Conservation (phyloP, 1,140 invertebrate genomes). For the Pogonus chalceus region DNA sequence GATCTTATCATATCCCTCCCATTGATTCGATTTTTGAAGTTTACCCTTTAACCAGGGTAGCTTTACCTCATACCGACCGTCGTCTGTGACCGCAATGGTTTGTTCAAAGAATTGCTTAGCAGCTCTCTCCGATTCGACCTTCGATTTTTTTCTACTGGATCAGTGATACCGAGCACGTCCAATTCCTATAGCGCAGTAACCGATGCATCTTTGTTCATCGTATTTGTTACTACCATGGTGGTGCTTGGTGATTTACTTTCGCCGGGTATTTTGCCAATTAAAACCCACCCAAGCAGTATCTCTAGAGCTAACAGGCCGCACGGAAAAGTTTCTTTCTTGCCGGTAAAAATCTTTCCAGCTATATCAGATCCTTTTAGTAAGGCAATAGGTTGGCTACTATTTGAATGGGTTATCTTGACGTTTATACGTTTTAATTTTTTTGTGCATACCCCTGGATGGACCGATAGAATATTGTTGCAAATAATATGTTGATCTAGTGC, state of each 20-base stretch:
- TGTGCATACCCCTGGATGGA: no score
- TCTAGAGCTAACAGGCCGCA: constrained; percentile 29
- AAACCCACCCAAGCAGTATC: constrained; percentile 29
- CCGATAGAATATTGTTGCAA: no score
- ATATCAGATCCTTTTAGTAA: constrained; percentile 28
- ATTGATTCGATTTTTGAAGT: constrained; percentile 18
- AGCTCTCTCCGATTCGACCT: constrained; percentile 19
- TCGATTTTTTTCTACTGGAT: constrained; percentile 25
- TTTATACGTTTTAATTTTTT: no score
- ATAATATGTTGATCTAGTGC: no score
- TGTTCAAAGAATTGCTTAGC: constrained; percentile 22
- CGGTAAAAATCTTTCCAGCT: constrained; percentile 26
- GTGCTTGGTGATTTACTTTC: constrained; percentile 18
- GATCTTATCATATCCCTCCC: constrained; percentile 26
- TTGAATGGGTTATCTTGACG: neutral
- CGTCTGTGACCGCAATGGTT: constrained; percentile 21
- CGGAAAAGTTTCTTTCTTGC: constrained; percentile 19
- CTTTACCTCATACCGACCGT: constrained; percentile 25
- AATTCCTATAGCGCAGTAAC: constrained; percentile 32
- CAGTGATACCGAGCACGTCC: constrained; percentile 31
- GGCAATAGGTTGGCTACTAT: constrained; percentile 11
- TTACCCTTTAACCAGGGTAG: constrained; percentile 28
- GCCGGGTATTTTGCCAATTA: constrained; percentile 24
- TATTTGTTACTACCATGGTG: constrained; percentile 10
- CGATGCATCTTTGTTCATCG: constrained; percentile 7